phyloP scores from a whole-genome alignment of 2,113 vertebrate genomes.

The Nestor notabilis region DNA sequence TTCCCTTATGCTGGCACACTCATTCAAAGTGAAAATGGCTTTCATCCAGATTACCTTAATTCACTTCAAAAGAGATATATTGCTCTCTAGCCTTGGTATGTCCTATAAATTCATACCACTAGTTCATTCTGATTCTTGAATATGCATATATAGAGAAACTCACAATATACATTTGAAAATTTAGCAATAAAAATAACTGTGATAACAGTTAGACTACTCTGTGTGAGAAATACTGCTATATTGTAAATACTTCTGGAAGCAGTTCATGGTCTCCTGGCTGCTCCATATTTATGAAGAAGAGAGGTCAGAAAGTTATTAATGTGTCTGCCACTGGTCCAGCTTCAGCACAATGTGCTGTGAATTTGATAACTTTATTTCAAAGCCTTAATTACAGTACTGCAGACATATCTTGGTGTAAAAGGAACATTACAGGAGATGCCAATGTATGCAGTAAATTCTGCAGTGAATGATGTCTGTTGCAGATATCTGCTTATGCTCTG shows the following conservation, averaged over 20 bases:
- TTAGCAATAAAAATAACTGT: not conserved
- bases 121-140: not conserved
- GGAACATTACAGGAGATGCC: not conserved
- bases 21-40: not conserved
- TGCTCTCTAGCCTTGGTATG: not conserved
- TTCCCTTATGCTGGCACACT: not conserved
- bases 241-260: not conserved
- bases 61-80: not conserved
- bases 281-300: slow-evolving; percentile 6
- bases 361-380: not conserved
- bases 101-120: not conserved
- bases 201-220: not conserved
- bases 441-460: not conserved
- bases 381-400: not conserved
- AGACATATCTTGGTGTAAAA: not conserved
- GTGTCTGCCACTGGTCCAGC: not conserved
- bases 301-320: not conserved
- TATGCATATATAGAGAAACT: not conserved
- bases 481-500: not conserved
- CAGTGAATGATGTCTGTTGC: not conserved
- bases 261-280: not conserved
- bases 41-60: not conserved
- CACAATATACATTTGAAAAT: not conserved
- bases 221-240: not conserved
- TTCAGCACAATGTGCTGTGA: not conserved